Base-by-base conservation (phyloP, 2,113 vertebrate genomes). In the Craseonycteris thonglongyai region DNA sequence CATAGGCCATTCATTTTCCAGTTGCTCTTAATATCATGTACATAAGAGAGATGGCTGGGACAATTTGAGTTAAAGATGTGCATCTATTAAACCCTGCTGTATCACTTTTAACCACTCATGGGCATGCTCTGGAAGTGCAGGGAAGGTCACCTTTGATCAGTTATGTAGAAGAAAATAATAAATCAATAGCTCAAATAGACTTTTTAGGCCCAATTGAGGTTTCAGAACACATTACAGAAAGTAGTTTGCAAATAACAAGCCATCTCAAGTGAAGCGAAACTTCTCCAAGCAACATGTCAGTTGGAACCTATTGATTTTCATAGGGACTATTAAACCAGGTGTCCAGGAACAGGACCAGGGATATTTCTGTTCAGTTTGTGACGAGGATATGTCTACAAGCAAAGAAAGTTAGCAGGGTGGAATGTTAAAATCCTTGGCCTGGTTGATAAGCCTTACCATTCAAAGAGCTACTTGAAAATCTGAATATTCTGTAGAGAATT, bases 221-320 rank as follows among this genome's bases (percentile, higher is more conserved):
- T n/a, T 96, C 61, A 86, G 87, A 85, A 93, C 69, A 96, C 89
- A 96, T 97, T 95, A 96, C 94, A 49, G 49, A 74, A 26, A 92
- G 18, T 90, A 90, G 59, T 78, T 97, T 96, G 56, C 61, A 80
- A n/a, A 87, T 49, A 94, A 92, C 59, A 88, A 97, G 11, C 85
- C 79, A 12, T 82, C 54, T 82, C 65, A 71, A 51, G 59, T 96
- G 84, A 91, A 72, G 78, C 87, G 78, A 93, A 96, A 72, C 94
- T 76, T 93, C 78, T 68, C 59, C 33, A 92, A 79, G 86, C 10
- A 0, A 79, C 54, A 59, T 95, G 38, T 97, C 51, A 26, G 12
- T 61, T 93, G 79, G 79, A 61, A 83, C 45, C 22, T 96, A 81
- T 93, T 93, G 47, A 3, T 96, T 96, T 98, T 95, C 85, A 58